Evolutionary conservation across 2,113 vertebrate genomes (phyloP).

Genomic region (Dipodomys stephensi): DNA sequence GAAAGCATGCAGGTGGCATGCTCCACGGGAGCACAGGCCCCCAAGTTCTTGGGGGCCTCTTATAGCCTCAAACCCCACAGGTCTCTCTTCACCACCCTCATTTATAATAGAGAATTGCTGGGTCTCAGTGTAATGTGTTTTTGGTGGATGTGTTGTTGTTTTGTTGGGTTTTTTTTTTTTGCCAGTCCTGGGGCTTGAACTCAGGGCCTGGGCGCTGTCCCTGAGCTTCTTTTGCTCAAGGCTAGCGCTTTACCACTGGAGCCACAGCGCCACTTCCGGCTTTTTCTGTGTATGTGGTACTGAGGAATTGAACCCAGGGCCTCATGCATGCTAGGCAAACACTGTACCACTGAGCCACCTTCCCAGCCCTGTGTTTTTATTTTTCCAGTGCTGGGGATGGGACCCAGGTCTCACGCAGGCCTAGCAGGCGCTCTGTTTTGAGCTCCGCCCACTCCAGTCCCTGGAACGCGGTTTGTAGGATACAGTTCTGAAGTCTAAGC

Average conservation of each 20-base stretch:
- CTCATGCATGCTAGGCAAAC: no score
- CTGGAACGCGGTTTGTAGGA: background rate
- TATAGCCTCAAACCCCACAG: background rate
- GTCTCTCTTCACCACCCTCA: background rate
- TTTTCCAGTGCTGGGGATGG: background rate
- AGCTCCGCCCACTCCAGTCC: no score
- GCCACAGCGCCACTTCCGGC: no score
- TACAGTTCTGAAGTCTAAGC: background rate
- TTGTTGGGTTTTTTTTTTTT: no score
- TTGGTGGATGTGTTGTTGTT: background rate
- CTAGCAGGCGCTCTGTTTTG: background rate
- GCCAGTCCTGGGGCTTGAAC: no score
- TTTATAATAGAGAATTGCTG: background rate
- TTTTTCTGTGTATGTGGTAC: no score
- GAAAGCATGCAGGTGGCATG: background rate
- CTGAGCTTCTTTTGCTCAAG: no score
- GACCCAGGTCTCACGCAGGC: background rate
- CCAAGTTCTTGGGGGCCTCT: background rate
- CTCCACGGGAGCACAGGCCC: background rate
- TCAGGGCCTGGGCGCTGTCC: no score
- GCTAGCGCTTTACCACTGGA: no score
- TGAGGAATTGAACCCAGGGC: no score
- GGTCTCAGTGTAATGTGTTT: background rate
- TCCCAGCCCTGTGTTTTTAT: no score
- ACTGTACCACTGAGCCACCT: no score